Base-by-base conservation (phyloP, 2,797 vertebrate genomes). In the Onychomys leucogaster region DNA sequence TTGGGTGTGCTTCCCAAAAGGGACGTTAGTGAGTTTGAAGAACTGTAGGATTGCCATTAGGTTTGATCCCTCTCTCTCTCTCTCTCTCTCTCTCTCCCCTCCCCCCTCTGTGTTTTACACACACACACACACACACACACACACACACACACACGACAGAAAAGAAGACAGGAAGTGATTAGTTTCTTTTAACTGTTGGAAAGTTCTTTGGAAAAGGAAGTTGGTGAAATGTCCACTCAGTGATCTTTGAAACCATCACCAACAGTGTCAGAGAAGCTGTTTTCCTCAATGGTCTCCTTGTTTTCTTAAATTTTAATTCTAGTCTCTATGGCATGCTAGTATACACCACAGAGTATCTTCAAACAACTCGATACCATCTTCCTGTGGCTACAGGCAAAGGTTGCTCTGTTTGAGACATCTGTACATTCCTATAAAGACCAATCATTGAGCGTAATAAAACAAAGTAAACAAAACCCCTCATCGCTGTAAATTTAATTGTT, bases 11-110 rank as follows among this genome's bases (percentile, higher is more conserved):
- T 96, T 88, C 57, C 75, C 23, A 71, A 97, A 97, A 96, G 96
- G 97, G 95, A 98, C 98, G 23, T 43, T 43, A 98, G 23, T 43
- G 13, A 98, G 27, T 98, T 98, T 98, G 97, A 97, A 98, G 97
- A 97, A 55, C 94, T 96, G 90, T 98, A 96, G 95, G 96, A 87
- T 94, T 92, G 96, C 43, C 71, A 87, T 98, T 80, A 96, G 89
- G 96, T 98, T 98, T 98, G 96, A 91, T 73, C 69, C 67, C 65
- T 67, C 3, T 67, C 65, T 67, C 32, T 67, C 29, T 67, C 29
- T 67, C 13, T 67, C 29, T 63, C 61, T 29, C 9, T 63, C 63
- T 29, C 27, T 29, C 25, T 65, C 63, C 65, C 63, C 65, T 63
- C 32, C 29, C 32, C 63, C 32, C 63, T 32, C 27, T 32, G n/a